Conservation (phyloP, 2,797 vertebrate genomes). For the Neoniphon sammara region DNA sequence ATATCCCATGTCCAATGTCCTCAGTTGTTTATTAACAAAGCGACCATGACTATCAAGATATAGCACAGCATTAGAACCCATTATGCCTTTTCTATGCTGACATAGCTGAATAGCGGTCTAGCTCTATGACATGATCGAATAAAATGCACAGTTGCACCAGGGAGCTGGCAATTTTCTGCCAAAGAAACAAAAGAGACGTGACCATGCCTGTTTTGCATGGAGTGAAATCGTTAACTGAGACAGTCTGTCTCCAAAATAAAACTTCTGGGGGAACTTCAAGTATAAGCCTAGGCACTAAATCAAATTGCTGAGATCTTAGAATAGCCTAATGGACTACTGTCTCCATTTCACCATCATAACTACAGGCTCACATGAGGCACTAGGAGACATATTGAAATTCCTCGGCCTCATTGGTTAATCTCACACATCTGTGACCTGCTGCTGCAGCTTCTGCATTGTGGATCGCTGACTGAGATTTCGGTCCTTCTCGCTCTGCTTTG, state of each 20-base stretch:
- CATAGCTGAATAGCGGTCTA: not conserved
- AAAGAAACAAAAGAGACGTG: slow-evolving; percentile 1
- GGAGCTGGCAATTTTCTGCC: not conserved
- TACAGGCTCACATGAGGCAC: not conserved
- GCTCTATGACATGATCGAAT: not conserved
- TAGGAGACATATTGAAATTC: slow-evolving; percentile 9
- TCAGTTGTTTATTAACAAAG: not conserved
- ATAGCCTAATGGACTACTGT: not conserved
- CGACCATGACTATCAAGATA: not conserved
- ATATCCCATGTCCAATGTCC: not conserved
- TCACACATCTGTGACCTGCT: slow-evolving; percentile 18
- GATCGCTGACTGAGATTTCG: slow-evolving; percentile 1
- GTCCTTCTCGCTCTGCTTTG: not conserved
- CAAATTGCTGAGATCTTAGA: slow-evolving; percentile 1
- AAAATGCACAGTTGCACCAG: not conserved
- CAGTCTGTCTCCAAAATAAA: slow-evolving; percentile 21
- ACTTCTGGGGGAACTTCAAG: slow-evolving; percentile 16
- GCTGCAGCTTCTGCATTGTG: slow-evolving; percentile 8
- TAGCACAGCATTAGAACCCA: not conserved
- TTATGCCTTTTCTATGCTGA: not conserved
- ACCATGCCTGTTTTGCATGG: slow-evolving; percentile 14
- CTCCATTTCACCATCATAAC: not conserved
- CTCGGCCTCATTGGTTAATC: slow-evolving; percentile 14
- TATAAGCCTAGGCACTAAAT: slow-evolving; percentile 24
- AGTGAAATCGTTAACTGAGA: slow-evolving; percentile 7